Percentiles rank a stretch among this genome's conserved stretches.
phyloP scores from a whole-genome alignment of 1,140 invertebrate genomes.

The Cyclargus thomasi region DNA sequence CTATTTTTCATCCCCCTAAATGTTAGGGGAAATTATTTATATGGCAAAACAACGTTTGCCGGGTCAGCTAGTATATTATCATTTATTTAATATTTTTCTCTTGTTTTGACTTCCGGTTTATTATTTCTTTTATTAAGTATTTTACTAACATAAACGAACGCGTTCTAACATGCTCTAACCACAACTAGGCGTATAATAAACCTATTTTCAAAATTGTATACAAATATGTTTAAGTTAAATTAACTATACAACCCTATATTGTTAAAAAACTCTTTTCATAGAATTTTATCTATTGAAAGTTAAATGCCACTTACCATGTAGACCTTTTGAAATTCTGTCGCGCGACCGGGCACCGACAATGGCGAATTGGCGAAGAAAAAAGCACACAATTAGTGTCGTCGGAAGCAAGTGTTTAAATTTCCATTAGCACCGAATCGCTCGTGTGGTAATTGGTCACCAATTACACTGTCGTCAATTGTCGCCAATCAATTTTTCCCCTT shows the following conservation, averaged over 20 bases:
- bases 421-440: slow-evolving; percentile 40
- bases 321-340: slow-evolving; percentile 25
- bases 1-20: too few species aligned
- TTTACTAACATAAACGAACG: too few species aligned
- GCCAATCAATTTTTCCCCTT: slow-evolving; percentile 2
- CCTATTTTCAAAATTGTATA: too few species aligned
- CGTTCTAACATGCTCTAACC: too few species aligned
- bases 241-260: not conserved
- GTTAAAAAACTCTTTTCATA: not conserved
- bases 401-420: slow-evolving; percentile 60
- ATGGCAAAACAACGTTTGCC: too few species aligned
- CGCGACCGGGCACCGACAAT: slow-evolving; percentile 45
- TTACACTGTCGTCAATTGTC: not conserved
- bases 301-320: not conserved
- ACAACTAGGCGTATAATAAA: too few species aligned
- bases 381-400: slow-evolving; percentile 49
- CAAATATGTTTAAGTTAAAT: too few species aligned
- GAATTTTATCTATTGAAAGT: not conserved
- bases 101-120: too few species aligned
- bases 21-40: too few species aligned
- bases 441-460: slow-evolving; percentile 38
- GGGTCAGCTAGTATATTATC: too few species aligned
- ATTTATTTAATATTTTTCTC: too few species aligned
- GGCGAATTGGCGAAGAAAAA: slow-evolving; percentile 53
- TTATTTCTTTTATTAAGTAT: too few species aligned